These are phyloP conservation scores for Epinotia brunnichana DNA, from an alignment of 2,888 invertebrate genomes.

Conservation along the genomic window DNA sequence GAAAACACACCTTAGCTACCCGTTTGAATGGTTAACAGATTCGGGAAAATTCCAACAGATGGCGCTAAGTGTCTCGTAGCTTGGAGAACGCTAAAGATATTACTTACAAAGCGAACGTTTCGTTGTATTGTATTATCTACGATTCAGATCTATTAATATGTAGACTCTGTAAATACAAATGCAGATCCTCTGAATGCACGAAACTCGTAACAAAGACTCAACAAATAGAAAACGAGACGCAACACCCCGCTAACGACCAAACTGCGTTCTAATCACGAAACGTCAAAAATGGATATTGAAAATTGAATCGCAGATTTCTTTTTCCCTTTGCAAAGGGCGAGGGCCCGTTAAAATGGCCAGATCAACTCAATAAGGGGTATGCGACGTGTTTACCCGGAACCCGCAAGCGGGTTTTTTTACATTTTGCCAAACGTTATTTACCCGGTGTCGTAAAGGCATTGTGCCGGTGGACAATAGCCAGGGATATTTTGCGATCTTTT, in stretches of 20 bases:
- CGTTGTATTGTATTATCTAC: slow-evolving; percentile 2
- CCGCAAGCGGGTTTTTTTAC: slow-evolving; percentile 81
- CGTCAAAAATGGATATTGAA: slow-evolving; percentile 83
- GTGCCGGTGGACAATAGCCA: slow-evolving; percentile 75
- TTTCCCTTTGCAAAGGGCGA: slow-evolving; percentile 71
- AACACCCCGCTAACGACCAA: slow-evolving; percentile 72
- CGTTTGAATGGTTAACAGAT: not conserved
- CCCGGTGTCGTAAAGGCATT: slow-evolving; percentile 82
- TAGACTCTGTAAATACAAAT: slow-evolving; percentile 16
- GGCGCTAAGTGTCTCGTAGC: slow-evolving; percentile 30
- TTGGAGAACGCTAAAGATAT: not conserved
- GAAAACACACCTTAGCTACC: not conserved
- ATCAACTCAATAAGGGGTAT: slow-evolving; percentile 82
- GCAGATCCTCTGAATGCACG: slow-evolving; percentile 17
- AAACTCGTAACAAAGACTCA: slow-evolving; percentile 34
- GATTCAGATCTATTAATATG: slow-evolving; percentile 11
- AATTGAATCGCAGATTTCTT: slow-evolving; percentile 79
- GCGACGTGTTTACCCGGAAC: slow-evolving; percentile 80
- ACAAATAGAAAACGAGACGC: slow-evolving; percentile 37
- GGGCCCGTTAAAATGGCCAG: slow-evolving; percentile 80
- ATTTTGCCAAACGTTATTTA: slow-evolving; percentile 81
- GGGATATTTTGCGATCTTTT: slow-evolving; percentile 68
- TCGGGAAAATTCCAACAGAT: slow-evolving; percentile 36
- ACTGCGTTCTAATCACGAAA: slow-evolving; percentile 82
- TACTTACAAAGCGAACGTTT: not conserved